Conservation (phyloP, 2,888 invertebrate species). For the Amaurobius ferox region DNA sequence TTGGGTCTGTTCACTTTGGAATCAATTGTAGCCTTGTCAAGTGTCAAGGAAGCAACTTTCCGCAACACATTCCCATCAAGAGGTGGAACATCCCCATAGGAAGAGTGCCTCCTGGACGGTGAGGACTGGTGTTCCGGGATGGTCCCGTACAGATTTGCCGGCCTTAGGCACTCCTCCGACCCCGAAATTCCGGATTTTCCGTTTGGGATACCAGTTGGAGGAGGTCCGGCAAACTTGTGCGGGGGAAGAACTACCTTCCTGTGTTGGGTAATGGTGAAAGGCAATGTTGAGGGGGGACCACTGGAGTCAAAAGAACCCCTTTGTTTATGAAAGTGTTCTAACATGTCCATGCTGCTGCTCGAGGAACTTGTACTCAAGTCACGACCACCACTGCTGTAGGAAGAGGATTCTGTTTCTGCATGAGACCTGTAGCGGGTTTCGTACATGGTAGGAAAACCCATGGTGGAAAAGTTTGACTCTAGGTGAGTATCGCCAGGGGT, state of each 20-base stretch:
- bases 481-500: conserved; percentile 48
- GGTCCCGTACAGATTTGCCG: conserved; percentile 53
- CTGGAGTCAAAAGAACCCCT: conserved; percentile 43
- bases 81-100: conserved; percentile 70
- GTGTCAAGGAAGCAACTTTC: conserved; percentile 89
- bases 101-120: conserved; percentile 63
- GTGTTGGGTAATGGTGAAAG: conserved; percentile 68
- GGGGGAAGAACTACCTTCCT: conserved; percentile 72
- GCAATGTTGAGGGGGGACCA: conserved; percentile 25
- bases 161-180: conserved; percentile 64
- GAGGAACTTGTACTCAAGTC: conserved; percentile 30
- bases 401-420: conserved; percentile 32
- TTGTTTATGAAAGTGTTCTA: conserved; percentile 15
- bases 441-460: conserved; percentile 42
- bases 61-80: conserved; percentile 83
- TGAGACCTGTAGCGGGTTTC: conserved; percentile 36
- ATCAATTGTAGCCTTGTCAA: conserved; percentile 85
- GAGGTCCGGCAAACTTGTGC: conserved; percentile 50
- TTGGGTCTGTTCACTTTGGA: conserved; percentile 84
- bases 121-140: conserved; percentile 29
- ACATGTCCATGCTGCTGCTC: conserved; percentile 34
- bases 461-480: conserved; percentile 38
- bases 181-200: conserved; percentile 47
- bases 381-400: conserved; percentile 39
- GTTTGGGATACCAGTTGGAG: conserved; percentile 16